Conservation (phyloP, 2,797 vertebrate genomes). For the Hipposideros larvatus region DNA sequence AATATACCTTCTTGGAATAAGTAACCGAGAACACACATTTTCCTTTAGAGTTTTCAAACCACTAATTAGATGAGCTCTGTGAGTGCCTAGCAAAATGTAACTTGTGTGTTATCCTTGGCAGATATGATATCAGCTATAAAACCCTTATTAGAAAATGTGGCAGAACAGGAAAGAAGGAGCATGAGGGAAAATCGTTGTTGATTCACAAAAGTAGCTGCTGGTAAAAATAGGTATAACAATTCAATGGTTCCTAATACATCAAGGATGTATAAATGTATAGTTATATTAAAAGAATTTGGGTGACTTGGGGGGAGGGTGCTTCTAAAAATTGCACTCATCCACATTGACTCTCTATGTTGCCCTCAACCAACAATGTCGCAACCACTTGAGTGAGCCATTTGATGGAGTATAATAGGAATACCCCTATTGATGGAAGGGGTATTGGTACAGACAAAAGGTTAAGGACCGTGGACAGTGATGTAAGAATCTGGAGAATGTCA, state of each 20-base stretch:
- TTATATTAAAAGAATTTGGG: not conserved
- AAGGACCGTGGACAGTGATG: not conserved
- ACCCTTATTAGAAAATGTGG: constrained; percentile 50
- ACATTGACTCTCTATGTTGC: not conserved
- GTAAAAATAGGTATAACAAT: not conserved
- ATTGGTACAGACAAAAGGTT: not conserved
- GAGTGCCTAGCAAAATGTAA: constrained; percentile 28
- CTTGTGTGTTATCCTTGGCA: constrained; percentile 8
- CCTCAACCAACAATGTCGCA: not conserved
- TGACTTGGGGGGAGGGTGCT: fast-evolving
- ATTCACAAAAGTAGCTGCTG: not conserved
- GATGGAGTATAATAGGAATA: no score
- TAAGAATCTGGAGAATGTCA: not conserved
- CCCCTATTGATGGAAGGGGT: not conserved
- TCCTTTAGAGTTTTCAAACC: constrained; percentile 18
- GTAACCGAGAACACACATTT: not conserved
- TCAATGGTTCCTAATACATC: not conserved
- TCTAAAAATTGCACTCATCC: not conserved
- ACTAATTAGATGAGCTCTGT: not conserved
- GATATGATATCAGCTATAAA: not conserved
- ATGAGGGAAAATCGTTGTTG: not conserved
- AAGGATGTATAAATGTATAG: not conserved
- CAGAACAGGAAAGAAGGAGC: not conserved
- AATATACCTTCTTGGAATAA: constrained; percentile 27
- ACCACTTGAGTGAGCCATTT: not conserved